phyloP scores from a whole-genome alignment of 2,113 vertebrate genomes.

The Eulemur rufifrons region DNA sequence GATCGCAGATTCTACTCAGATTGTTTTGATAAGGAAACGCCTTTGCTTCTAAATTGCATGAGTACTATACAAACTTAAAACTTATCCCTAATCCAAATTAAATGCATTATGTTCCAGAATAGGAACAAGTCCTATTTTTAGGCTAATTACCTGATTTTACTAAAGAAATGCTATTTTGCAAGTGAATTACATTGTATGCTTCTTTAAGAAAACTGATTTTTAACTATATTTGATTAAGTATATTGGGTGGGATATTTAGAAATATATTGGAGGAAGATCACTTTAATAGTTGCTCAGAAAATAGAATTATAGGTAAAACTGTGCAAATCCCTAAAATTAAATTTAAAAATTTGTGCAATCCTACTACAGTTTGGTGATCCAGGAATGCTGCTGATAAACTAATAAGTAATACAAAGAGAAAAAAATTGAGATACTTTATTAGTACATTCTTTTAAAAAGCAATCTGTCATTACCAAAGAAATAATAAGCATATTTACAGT shows the following conservation, averaged over 20 bases:
- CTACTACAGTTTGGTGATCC: neutral
- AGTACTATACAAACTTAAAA: neutral
- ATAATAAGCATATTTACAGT: conserved; percentile 44
- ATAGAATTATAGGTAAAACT: conserved; percentile 27
- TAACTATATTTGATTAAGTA: neutral
- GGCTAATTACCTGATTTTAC: neutral
- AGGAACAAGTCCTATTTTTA: neutral
- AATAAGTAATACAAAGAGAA: conserved; percentile 52
- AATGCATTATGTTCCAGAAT: neutral
- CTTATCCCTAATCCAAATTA: neutral
- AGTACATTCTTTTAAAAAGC: conserved; percentile 50
- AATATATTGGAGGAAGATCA: neutral
- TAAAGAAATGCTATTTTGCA: neutral
- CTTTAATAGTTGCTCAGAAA: conserved; percentile 26
- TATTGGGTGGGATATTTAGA: neutral
- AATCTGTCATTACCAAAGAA: conserved; percentile 18
- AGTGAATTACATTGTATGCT: neutral
- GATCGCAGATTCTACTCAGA: conserved; percentile 4
- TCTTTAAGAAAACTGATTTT: neutral
- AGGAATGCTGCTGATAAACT: conserved; percentile 8
- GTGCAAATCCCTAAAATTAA: neutral
- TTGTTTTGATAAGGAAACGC: neutral
- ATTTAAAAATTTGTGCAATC: neutral
- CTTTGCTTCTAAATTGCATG: neutral
- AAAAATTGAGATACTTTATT: conserved; percentile 57